Evolutionary conservation across 1,140 invertebrate species (phyloP).

Genomic region (Conus betulinus): DNA sequence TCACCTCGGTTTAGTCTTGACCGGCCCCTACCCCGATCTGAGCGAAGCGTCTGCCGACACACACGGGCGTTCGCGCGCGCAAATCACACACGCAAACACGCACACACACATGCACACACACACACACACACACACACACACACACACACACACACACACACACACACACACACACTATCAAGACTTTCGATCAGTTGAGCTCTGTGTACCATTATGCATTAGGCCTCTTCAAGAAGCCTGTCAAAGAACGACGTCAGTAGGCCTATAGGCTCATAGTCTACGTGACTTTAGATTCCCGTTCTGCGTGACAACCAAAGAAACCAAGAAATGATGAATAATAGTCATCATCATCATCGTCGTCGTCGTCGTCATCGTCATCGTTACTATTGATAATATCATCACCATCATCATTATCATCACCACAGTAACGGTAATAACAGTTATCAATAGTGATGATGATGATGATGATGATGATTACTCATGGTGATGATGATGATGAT

Average conservation of each 20-base stretch:
- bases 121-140: not conserved
- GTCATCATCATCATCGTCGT: not conserved
- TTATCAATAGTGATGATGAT: no score
- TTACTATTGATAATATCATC: no score
- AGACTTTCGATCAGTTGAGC: not conserved
- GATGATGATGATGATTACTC: no score
- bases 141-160: constrained; percentile 13
- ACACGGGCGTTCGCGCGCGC: not conserved
- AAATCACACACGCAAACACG: not conserved
- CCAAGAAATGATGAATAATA: not conserved
- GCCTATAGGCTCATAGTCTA: not conserved
- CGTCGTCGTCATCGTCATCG: no score
- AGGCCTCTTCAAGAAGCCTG: not conserved
- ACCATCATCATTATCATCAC: no score
- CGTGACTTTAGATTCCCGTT: not conserved
- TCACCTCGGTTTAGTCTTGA: no score
- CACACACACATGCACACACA: not conserved
- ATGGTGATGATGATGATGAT: no score
- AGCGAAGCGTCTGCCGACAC: not conserved
- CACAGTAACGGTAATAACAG: no score
- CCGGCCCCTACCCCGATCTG: no score
- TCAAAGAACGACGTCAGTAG: no score
- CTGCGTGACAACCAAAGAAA: not conserved
- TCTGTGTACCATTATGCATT: not conserved
- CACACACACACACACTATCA: not conserved